phyloP scores from a whole-genome alignment of 1,140 invertebrate genomes.

The Trinorchestia longiramus region DNA sequence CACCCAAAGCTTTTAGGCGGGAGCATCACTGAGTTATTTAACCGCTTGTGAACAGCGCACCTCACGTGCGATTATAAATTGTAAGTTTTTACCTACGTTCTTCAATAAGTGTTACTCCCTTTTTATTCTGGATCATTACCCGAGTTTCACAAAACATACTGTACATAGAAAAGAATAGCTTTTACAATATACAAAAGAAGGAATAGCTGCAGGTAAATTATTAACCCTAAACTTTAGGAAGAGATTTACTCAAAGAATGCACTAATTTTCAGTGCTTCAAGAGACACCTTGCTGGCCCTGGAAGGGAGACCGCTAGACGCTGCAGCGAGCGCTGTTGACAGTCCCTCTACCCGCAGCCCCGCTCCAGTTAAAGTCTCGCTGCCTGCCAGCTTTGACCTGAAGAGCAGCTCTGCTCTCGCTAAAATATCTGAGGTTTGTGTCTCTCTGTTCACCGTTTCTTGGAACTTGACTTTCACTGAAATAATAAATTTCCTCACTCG shows the following conservation, averaged over 20 bases:
- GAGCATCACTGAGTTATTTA: neutral
- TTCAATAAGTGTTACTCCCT: too few species aligned
- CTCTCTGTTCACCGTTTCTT: neutral
- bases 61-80: neutral
- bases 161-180: too few species aligned
- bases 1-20: neutral
- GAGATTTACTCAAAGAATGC: neutral
- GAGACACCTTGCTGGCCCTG: neutral
- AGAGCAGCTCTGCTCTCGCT: constrained; percentile 23
- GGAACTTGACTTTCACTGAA: neutral
- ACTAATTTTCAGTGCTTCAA: neutral
- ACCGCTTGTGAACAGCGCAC: neutral
- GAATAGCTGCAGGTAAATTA: too few species aligned
- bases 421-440: constrained; percentile 13
- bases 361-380: neutral
- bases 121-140: too few species aligned
- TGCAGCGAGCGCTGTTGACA: neutral
- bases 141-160: too few species aligned
- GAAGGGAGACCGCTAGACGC: neutral
- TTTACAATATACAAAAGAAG: too few species aligned
- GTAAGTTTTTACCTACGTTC: too few species aligned
- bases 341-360: neutral
- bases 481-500: neutral
- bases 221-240: too few species aligned
- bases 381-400: constrained; percentile 1